phyloP scores from a whole-genome alignment of 2,113 vertebrate genomes.

The Abramis brama region DNA sequence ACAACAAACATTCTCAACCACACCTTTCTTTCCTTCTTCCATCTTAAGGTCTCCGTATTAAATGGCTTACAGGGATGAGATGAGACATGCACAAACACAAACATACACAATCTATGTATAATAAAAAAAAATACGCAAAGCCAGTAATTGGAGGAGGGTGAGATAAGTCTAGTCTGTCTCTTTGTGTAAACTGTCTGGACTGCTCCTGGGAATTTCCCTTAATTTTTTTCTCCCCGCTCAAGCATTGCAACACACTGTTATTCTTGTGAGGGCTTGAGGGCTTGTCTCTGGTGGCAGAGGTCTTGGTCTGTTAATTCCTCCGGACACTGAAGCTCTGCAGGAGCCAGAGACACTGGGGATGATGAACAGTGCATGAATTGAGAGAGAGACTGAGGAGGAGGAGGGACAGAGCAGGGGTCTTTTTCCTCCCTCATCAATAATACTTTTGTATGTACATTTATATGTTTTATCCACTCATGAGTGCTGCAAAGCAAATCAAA shows the following conservation, averaged over 20 bases:
- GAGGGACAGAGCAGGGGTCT: background rate
- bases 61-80: slow-evolving; percentile 23
- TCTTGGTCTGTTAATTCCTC: slow-evolving; percentile 35
- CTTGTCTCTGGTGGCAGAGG: slow-evolving; percentile 40
- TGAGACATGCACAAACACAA: slow-evolving; percentile 26
- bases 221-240: background rate
- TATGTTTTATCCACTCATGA: background rate
- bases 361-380: slow-evolving; percentile 7
- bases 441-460: background rate
- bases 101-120: slow-evolving; percentile 11
- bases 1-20: background rate
- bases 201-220: slow-evolving; percentile 53
- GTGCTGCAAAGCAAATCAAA: background rate
- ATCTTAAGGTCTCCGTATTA: slow-evolving; percentile 28
- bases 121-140: slow-evolving; percentile 32
- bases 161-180: slow-evolving; percentile 48
- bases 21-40: slow-evolving; percentile 29
- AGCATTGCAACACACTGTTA: slow-evolving; percentile 46
- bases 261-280: slow-evolving; percentile 36
- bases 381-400: background rate
- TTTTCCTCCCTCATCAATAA: slow-evolving; percentile 6
- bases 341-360: slow-evolving; percentile 35
- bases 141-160: slow-evolving; percentile 51
- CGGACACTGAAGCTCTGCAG: slow-evolving; percentile 40
- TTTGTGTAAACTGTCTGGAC: slow-evolving; percentile 55